Evolutionary conservation across 1,140 invertebrate species (phyloP).

Genomic region (Trypoxylus dichotomus): DNA sequence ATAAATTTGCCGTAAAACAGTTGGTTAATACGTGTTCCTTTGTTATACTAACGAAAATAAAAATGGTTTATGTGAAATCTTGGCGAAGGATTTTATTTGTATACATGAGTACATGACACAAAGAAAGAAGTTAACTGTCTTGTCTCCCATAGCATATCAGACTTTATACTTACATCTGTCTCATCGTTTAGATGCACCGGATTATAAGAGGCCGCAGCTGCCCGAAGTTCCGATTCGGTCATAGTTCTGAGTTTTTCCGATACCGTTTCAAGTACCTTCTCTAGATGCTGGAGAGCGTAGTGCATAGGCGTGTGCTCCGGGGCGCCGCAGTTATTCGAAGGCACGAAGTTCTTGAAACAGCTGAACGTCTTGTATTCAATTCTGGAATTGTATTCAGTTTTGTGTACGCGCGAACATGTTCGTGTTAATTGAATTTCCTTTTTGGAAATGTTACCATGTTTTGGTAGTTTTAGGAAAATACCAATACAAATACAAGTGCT

Average conservation of each 20-base stretch:
- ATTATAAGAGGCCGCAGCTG: slow-evolving; percentile 5
- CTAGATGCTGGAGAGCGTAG: slow-evolving; percentile 69
- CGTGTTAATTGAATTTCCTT: too few relatives aligned
- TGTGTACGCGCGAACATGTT: background rate
- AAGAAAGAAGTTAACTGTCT: background rate
- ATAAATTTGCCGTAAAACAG: background rate
- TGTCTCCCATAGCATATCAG: too few relatives aligned
- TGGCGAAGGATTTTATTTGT: background rate
- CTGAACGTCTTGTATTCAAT: slow-evolving; percentile 82
- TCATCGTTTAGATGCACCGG: slow-evolving; percentile 18
- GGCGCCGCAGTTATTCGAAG: slow-evolving; percentile 69
- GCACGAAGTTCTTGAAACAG: slow-evolving; percentile 86
- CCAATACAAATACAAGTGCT: too few relatives aligned
- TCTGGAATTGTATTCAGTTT: slow-evolving; percentile 53
- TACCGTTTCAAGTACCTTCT: slow-evolving; percentile 61
- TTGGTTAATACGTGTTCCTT: background rate
- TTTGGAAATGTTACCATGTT: too few relatives aligned
- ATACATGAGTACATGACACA: background rate
- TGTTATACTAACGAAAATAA: background rate
- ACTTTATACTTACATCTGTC: slow-evolving; percentile 12
- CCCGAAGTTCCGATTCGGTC: slow-evolving; percentile 16
- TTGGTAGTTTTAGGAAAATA: too few relatives aligned
- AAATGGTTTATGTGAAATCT: background rate
- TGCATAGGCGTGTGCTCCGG: slow-evolving; percentile 72
- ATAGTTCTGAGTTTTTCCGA: slow-evolving; percentile 54